Evolutionary conservation across 2,113 vertebrate genomes (phyloP).

Genomic region (Rattus rattus): DNA sequence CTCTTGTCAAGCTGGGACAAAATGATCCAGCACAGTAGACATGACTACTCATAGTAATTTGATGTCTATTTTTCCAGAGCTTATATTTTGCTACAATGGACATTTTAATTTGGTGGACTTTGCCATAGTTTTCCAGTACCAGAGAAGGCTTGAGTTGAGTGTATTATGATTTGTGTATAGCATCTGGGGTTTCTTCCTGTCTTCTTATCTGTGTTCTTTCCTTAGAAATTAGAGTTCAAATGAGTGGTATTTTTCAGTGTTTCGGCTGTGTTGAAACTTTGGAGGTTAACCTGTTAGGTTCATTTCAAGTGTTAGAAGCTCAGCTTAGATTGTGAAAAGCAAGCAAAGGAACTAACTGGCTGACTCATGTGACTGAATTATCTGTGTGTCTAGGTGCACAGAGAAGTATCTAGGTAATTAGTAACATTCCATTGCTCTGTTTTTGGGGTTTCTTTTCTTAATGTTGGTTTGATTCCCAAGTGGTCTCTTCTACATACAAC

Average conservation of each 20-base stretch:
- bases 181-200: slow-evolving; percentile 3
- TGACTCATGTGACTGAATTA: neutral
- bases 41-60: neutral
- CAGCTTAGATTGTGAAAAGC: slow-evolving; percentile 14
- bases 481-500: neutral
- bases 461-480: neutral
- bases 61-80: slow-evolving; percentile 16
- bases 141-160: neutral
- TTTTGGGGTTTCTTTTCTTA: slow-evolving; percentile 3
- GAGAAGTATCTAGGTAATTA: neutral
- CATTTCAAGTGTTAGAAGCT: slow-evolving; percentile 24
- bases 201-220: neutral
- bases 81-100: neutral
- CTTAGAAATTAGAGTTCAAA: slow-evolving; percentile 18
- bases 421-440: neutral
- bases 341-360: slow-evolving; percentile 7
- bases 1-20: neutral
- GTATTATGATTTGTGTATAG: neutral
- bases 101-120: slow-evolving; percentile 26
- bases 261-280: neutral
- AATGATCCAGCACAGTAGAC: neutral
- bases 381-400: neutral
- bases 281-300: slow-evolving; percentile 9
- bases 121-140: neutral
- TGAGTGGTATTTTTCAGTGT: slow-evolving; percentile 6